A percentile compares a stretch with the other conserved stretches of the same genome.
Conservation (phyloP, 2,113 vertebrate species). For the Pteruthius melanotis region DNA sequence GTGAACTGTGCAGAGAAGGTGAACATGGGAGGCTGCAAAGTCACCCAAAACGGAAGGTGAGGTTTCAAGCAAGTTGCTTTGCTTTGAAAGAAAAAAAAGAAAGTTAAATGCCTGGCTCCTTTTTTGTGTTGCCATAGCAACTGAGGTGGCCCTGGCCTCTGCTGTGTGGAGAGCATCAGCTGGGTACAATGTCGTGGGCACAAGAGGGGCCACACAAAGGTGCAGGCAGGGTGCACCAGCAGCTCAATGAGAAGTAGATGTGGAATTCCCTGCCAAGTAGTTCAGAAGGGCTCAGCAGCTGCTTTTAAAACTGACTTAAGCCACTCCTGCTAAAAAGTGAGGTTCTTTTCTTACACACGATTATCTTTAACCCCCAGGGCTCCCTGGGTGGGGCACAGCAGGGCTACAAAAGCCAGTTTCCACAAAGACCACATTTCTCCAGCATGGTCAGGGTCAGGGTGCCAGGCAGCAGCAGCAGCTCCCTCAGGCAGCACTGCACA, state of each 20-base stretch:
- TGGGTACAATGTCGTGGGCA: accelerated
- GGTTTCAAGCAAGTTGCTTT: neutral
- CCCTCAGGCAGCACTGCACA: accelerated
- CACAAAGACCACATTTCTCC: neutral
- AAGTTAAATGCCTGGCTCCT: neutral
- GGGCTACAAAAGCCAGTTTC: neutral
- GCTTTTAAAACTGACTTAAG: neutral
- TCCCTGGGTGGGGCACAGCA: neutral
- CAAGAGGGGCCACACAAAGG: neutral
- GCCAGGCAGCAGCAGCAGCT: neutral
- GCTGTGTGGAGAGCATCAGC: neutral
- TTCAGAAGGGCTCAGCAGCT: neutral
- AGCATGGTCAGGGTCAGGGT: neutral
- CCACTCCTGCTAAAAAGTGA: neutral
- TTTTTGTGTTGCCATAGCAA: neutral
- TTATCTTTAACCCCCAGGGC: neutral
- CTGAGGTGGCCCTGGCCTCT: neutral
- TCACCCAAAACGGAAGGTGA: neutral
- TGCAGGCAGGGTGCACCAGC: neutral
- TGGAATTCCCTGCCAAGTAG: neutral
- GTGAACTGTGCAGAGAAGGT: neutral
- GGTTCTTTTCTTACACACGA: accelerated
- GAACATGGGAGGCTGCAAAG: neutral
- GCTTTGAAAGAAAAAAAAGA: neutral
- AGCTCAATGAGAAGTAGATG: neutral